Conservation (phyloP, 1,140 invertebrate species). For the Cherax quadricarinatus region DNA sequence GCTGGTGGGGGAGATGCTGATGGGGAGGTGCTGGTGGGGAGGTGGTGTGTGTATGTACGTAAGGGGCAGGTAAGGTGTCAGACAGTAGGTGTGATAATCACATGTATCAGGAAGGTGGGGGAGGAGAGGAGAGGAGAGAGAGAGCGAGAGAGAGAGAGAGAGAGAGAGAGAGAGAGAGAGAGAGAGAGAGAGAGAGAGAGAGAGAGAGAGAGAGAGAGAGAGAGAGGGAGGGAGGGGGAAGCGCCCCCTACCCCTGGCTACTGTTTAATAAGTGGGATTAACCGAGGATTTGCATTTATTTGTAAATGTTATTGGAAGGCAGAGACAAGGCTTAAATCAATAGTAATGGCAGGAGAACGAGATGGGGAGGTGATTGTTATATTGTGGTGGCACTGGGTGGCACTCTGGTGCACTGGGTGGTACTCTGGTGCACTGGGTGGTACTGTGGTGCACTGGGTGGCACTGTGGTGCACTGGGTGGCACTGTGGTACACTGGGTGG, state of each 20-base stretch:
- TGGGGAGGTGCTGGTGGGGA: too few species aligned
- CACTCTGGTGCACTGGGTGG: too few species aligned
- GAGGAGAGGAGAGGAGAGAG: too few species aligned
- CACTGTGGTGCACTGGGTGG: too few species aligned
- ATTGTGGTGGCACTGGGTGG: not conserved
- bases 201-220: not conserved
- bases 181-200: not conserved
- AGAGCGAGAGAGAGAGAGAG: too few species aligned
- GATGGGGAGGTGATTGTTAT: not conserved
- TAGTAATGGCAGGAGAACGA: conserved; percentile 16
- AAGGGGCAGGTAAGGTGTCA: not conserved
- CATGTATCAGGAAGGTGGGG: too few species aligned
- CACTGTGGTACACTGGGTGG: too few species aligned
- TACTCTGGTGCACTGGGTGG: too few species aligned
- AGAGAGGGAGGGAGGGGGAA: not conserved
- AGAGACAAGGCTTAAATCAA: not conserved
- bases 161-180: not conserved
- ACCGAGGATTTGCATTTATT: conserved; percentile 26
- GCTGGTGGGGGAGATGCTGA: not conserved
- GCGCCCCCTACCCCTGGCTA: not conserved
- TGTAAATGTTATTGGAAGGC: conserved; percentile 23
- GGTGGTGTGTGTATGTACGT: not conserved
- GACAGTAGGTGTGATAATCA: not conserved
- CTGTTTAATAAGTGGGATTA: conserved; percentile 49
- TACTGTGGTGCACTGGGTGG: too few species aligned